Evolutionary conservation across 2,888 invertebrate genomes (phyloP).

Genomic region (Phragmatobia fuliginosa): DNA sequence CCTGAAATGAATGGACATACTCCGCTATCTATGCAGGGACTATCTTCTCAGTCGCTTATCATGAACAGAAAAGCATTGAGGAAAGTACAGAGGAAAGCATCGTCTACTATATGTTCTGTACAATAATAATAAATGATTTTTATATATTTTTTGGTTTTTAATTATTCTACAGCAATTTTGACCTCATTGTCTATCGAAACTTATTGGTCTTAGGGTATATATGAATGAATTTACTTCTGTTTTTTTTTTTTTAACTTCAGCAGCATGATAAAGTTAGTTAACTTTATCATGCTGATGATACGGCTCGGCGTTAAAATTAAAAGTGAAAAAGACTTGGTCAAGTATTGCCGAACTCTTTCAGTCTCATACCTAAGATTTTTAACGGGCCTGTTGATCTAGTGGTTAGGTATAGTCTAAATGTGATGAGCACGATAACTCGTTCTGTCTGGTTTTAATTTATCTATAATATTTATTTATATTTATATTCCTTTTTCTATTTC

Average conservation of each 20-base stretch:
- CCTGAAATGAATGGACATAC: conserved; percentile 45
- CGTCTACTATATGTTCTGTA: conserved; percentile 84
- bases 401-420: too few relatives aligned
- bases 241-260: background rate
- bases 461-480: background rate
- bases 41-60: conserved; percentile 68
- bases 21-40: conserved; percentile 39
- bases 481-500: conserved; percentile 51
- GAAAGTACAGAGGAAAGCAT: conserved; percentile 71
- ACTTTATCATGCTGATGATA: too few relatives aligned
- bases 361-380: too few relatives aligned
- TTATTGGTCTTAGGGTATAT: background rate
- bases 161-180: background rate
- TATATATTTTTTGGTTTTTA: conserved; percentile 6
- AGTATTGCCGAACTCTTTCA: too few relatives aligned
- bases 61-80: conserved; percentile 79
- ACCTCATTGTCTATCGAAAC: background rate
- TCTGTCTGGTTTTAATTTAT: too few relatives aligned
- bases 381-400: too few relatives aligned
- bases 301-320: too few relatives aligned
- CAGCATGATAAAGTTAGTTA: too few relatives aligned
- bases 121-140: conserved; percentile 78
- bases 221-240: too few relatives aligned
- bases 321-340: too few relatives aligned
- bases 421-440: too few relatives aligned